phyloP scores from a whole-genome alignment of 2,888 invertebrate genomes.

The Heliconius ethilla region DNA sequence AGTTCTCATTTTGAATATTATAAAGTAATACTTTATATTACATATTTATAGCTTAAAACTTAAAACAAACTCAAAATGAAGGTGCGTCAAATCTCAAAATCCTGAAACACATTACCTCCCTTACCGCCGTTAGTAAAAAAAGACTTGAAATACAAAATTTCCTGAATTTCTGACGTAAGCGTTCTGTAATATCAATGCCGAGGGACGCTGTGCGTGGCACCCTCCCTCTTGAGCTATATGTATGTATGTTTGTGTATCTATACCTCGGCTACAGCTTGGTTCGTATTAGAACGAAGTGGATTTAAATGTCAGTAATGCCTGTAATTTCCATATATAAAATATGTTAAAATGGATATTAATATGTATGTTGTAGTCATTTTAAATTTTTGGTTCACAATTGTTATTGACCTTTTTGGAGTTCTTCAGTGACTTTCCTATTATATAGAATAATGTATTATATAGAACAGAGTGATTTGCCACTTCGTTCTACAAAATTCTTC shows the following conservation, averaged over 20 bases:
- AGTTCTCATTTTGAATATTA: too few relatives aligned
- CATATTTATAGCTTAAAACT: not conserved
- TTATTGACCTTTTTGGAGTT: too few relatives aligned
- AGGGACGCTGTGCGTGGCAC: conserved; percentile 12
- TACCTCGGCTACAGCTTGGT: not conserved
- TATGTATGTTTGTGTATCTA: not conserved
- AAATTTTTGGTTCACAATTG: too few relatives aligned
- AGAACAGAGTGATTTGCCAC: too few relatives aligned
- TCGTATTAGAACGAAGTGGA: not conserved
- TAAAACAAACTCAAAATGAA: not conserved
- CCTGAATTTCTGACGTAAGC: conserved; percentile 3
- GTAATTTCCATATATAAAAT: too few relatives aligned
- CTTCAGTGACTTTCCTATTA: too few relatives aligned
- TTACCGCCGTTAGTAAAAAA: not conserved
- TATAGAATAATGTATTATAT: too few relatives aligned
- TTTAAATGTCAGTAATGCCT: not conserved
- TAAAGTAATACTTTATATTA: not conserved
- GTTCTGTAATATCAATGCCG: conserved; percentile 16
- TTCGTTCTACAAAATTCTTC: too few relatives aligned
- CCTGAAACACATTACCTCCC: not conserved
- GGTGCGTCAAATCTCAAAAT: not conserved
- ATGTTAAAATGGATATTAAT: too few relatives aligned
- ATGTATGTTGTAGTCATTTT: too few relatives aligned
- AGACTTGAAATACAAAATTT: not conserved
- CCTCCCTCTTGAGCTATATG: conserved; percentile 9